Evolutionary conservation across 2,888 invertebrate species (phyloP), one percentile per base, ranked within the genome.

Genomic region (Crossocerus cetratus): DNA sequence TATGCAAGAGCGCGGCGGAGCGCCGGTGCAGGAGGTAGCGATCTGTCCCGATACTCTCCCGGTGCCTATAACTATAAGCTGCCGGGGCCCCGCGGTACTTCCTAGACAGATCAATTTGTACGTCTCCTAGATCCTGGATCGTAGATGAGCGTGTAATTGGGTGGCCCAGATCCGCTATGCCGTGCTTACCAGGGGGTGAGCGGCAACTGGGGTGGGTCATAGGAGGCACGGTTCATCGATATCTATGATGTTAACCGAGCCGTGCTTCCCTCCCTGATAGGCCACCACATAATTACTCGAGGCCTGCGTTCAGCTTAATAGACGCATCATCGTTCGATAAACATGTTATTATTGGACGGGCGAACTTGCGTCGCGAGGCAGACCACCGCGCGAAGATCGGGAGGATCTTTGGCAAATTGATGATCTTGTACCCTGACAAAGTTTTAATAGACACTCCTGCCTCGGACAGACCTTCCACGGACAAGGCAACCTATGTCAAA

Each of bases 91-190:
- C 59, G 70, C 54, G 60, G 66, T 80, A 80, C 83, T 86, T 86
- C 81, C 83, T 80, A 82, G 83, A 84, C 84, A 82, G 84, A 87
- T 86, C 86, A 88, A 88, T 87, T 87, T 86, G 85, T 86, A 82
- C 85, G 80, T 86, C 85, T 88, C 86, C 82, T 83, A 84, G 85
- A 86, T 85, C 85, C 84, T 75, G 79, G 83, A 84, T 87, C 84
- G 82, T 78, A 86, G 83, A 88, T 86, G 87, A 84, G 84, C 87
- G 86, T 85, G 83, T 88, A 87, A 88, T 88, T 88, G 86, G 84
- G 83, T 84, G 85, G 81, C 81, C 86, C 79, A 86, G 85, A 86
- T 86, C 84, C 77, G 77, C 74, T 69, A 72, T 63, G 66, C 60
- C 64, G 32, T 53, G 66, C 60, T 14, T 49, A 49, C 14, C n/a